Percentiles rank a stretch among this genome's conserved stretches.
Conservation (phyloP, 53 echinoderm and acorn worm species). For the Temnopleurus reevesii region DNA sequence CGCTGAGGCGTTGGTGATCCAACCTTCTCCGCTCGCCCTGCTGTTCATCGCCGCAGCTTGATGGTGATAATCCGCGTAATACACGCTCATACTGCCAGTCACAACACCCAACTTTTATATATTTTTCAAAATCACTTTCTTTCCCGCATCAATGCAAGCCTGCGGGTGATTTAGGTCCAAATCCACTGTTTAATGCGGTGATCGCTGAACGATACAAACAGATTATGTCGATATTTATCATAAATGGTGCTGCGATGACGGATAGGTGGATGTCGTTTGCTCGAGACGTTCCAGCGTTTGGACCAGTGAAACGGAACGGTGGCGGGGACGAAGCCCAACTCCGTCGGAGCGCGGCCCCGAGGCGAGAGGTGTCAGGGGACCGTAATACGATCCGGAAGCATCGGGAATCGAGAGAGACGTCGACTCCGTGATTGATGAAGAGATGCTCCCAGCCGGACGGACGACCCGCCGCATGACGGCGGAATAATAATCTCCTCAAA, state of each 20-base stretch:
- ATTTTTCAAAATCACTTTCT: neutral
- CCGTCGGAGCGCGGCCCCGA: conserved; percentile 55
- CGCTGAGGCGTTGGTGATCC: conserved; percentile 45
- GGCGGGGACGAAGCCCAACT: conserved; percentile 31
- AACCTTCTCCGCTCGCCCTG: conserved; percentile 46
- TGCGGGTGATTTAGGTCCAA: conserved; percentile 42
- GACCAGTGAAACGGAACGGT: conserved; percentile 54
- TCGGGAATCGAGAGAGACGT: conserved; percentile 41
- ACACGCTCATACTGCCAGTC: conserved; percentile 39
- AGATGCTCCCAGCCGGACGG: conserved; percentile 20
- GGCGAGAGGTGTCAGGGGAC: conserved; percentile 54
- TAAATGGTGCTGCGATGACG: conserved; percentile 6
- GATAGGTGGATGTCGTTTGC: neutral
- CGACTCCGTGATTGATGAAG: conserved; percentile 32
- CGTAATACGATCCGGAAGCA: conserved; percentile 56
- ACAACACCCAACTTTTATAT: neutral
- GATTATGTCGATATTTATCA: conserved; percentile 35
- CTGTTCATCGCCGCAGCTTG: conserved; percentile 37
- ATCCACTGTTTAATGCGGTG: conserved; percentile 37
- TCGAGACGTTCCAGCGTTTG: conserved; percentile 1
- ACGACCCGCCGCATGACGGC: conserved; percentile 46
- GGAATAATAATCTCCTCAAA: conserved; percentile 22
- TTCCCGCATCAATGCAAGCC: conserved; percentile 24
- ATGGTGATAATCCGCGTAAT: conserved; percentile 58
- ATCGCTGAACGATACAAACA: neutral